Conservation (phyloP, 2,888 invertebrate species). For the Automeris io region DNA sequence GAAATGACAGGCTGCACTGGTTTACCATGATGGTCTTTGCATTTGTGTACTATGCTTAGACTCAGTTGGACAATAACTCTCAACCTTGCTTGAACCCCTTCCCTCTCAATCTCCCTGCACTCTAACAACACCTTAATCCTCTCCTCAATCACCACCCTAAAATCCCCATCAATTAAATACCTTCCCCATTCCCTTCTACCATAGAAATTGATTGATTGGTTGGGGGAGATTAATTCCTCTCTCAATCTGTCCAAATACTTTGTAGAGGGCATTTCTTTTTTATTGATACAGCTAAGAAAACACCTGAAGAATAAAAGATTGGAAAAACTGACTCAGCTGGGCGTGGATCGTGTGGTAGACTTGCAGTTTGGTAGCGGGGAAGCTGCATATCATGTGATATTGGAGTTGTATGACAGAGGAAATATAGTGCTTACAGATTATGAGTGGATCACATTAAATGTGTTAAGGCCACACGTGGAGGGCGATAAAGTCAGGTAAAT, state of each 20-base stretch:
- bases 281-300: constrained; percentile 86
- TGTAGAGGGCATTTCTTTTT: constrained; percentile 8
- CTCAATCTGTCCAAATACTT: not conserved
- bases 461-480: constrained; percentile 94
- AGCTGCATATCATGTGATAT: constrained; percentile 94
- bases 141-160: too few relatives aligned
- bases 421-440: constrained; percentile 96
- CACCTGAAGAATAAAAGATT: constrained; percentile 97
- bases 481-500: constrained; percentile 87
- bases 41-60: too few relatives aligned
- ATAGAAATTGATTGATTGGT: too few relatives aligned
- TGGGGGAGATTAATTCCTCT: too few relatives aligned
- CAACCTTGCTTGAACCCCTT: too few relatives aligned
- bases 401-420: constrained; percentile 97
- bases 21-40: too few relatives aligned
- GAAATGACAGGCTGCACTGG: too few relatives aligned
- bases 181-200: too few relatives aligned
- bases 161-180: too few relatives aligned
- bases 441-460: constrained; percentile 92
- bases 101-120: too few relatives aligned
- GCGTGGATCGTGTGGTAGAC: constrained; percentile 95
- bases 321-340: constrained; percentile 90
- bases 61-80: too few relatives aligned
- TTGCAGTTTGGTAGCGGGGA: constrained; percentile 96
- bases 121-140: too few relatives aligned